A percentile compares a stretch with the other conserved stretches of the same genome.
Conservation (phyloP, 2,113 vertebrate genomes). For the Paratilapia polleni region DNA sequence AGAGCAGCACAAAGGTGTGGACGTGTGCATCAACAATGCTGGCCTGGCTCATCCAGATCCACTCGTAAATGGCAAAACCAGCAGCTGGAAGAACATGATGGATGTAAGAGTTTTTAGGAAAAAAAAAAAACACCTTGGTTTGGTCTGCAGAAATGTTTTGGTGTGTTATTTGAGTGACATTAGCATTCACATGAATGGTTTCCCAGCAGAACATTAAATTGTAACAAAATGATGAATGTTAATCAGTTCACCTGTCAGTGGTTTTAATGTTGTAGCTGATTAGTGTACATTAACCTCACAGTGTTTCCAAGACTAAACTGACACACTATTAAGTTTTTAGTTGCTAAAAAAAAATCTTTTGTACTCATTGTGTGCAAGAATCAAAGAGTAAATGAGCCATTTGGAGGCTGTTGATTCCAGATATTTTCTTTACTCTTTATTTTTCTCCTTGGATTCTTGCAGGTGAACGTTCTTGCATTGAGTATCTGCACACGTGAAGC, state of each 20-base stretch:
- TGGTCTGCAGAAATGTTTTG: no score
- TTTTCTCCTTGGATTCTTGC: conserved; percentile 2
- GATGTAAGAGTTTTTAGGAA: conserved; percentile 80
- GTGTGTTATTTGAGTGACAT: background rate
- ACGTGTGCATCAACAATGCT: no score
- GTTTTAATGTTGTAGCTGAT: no score
- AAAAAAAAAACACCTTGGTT: background rate
- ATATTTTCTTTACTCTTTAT: background rate
- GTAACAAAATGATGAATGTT: background rate
- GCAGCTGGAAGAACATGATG: conserved; percentile 87
- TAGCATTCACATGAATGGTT: background rate
- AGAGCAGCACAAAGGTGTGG: no score
- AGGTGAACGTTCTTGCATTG: conserved; percentile 88
- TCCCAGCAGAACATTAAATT: background rate
- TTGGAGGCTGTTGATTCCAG: background rate
- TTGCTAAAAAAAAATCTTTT: background rate
- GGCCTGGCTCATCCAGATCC: no score
- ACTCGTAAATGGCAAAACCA: no score
- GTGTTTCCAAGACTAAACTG: no score
- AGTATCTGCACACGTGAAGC: conserved; percentile 88
- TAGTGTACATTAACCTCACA: no score
- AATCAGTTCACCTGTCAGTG: no score
- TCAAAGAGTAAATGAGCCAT: background rate
- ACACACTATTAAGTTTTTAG: no score
- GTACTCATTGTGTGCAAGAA: background rate